Conservation (phyloP, 2,797 vertebrate genomes). For the Spinus pinus region DNA sequence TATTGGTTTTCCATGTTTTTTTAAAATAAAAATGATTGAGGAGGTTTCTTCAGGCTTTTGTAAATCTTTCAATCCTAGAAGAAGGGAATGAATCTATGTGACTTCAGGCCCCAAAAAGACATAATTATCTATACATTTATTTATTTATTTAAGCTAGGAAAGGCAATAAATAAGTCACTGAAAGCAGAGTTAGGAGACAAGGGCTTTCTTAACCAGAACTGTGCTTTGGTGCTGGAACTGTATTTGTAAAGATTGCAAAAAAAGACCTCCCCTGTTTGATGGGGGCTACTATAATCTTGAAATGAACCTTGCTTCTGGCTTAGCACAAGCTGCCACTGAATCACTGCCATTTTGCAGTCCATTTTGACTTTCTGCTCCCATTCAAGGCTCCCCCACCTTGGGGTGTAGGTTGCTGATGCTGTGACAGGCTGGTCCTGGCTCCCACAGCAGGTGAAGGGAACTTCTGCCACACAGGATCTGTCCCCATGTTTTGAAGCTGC, state of each 20-base stretch:
- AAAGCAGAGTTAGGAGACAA: background rate
- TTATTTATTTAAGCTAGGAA: background rate
- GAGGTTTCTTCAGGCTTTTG: background rate
- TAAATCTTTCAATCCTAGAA: background rate
- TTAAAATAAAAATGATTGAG: constrained; percentile 43
- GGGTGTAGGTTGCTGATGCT: background rate
- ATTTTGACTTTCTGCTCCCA: background rate
- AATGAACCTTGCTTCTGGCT: background rate
- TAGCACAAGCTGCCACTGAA: background rate
- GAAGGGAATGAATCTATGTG: background rate
- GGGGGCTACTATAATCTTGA: background rate
- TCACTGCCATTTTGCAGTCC: background rate
- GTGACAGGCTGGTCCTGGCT: background rate
- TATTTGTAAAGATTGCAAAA: background rate
- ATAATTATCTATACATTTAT: background rate
- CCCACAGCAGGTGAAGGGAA: background rate
- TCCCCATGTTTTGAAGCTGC: background rate
- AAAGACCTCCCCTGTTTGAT: background rate
- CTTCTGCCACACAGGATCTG: background rate
- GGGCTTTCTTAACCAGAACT: background rate
- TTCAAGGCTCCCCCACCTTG: background rate
- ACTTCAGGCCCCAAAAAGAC: background rate
- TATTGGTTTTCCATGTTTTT: constrained; percentile 14
- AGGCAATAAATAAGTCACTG: background rate
- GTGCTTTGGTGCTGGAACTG: background rate